Base-by-base conservation (phyloP, 2,888 invertebrate species). In the Tiliacea aurago region DNA sequence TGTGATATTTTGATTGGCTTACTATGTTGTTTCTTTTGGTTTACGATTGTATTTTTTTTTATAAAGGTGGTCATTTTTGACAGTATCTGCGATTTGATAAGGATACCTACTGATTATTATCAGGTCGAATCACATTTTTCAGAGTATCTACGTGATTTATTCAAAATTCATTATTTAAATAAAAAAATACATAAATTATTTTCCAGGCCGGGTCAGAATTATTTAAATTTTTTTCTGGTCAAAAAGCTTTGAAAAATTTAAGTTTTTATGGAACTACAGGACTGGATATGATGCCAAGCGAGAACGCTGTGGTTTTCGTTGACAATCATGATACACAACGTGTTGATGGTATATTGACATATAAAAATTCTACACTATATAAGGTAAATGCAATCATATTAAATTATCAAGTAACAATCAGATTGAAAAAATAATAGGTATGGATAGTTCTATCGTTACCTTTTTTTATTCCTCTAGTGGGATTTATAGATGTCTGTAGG, bases 261-360 rank as follows among this genome's bases (percentile, higher is more conserved):
- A 89, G 89, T 1, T 89, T 90, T 5, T 95, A 95, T 94, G 96
- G 96, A 11, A 28, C 41, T 43, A 90, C 92, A 69, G 87, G 80
- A 18, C 94, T 96, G 94, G 93, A 90, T n/a, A 86, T 98, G 66
- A 87, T 97, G 15, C 96, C 97, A 0, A 97, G 97, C 3, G 91
- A 93, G 0, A 96, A 97, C 67, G 97, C 98, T 0, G 87, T 98
- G 0, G 97, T 97, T 13, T 98, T 99, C 88, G 97, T 99, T 37
- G 98, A 99, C 90, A 99, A 99, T 92, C 99, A 99, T 87, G 99
- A 99, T 90, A 98, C 98, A 70, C 98, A 99, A 91, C 96, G 99
- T 70, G 97, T 13, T 28, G 0, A 97, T 33, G 96, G 97, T 70
- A 97, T 98, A 23, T 93, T 98, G 53, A 98, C 97, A 28, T 97